These are phyloP conservation scores for Battus philenor DNA, from an alignment of 1,140 invertebrate genomes.

Conservation along the genomic window DNA sequence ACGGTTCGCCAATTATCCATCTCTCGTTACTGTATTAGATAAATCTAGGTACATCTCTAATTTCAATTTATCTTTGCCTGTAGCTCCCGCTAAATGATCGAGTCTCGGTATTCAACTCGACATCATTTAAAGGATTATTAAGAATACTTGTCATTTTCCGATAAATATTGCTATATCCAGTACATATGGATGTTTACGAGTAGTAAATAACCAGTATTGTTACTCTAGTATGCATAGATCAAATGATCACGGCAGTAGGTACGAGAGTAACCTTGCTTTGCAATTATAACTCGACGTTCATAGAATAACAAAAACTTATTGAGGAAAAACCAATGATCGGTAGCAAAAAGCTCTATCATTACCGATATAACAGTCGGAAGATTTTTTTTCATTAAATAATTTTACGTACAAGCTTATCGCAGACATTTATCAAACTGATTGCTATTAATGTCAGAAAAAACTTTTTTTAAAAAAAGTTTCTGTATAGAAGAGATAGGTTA, in stretches of 20 bases:
- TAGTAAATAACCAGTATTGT: constrained; percentile 4
- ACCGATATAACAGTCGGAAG: too few relatives aligned
- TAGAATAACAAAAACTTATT: constrained; percentile 8
- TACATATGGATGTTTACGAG: not conserved
- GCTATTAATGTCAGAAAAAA: not conserved
- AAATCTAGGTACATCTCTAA: constrained; percentile 3
- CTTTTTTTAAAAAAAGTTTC: too few relatives aligned
- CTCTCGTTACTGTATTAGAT: constrained; percentile 38
- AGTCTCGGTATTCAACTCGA: too few relatives aligned
- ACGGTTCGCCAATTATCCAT: constrained; percentile 53
- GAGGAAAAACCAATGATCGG: constrained; percentile 2
- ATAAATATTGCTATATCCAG: not conserved
- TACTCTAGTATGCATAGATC: not conserved
- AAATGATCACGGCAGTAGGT: constrained; percentile 6
- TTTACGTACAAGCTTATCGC: too few relatives aligned
- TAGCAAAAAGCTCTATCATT: too few relatives aligned
- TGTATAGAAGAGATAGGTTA: constrained; percentile 12
- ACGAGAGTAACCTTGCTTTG: constrained; percentile 5
- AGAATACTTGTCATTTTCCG: too few relatives aligned
- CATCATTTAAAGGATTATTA: too few relatives aligned
- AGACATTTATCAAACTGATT: not conserved
- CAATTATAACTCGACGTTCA: constrained; percentile 1
- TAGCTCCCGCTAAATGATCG: too few relatives aligned
- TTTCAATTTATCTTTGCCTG: constrained; percentile 7
- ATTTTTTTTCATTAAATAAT: too few relatives aligned